A percentile compares a stretch with the other conserved stretches of the same genome.
Evolutionary conservation across 2,888 invertebrate genomes (phyloP).

Genomic region (Molorchus minor): DNA sequence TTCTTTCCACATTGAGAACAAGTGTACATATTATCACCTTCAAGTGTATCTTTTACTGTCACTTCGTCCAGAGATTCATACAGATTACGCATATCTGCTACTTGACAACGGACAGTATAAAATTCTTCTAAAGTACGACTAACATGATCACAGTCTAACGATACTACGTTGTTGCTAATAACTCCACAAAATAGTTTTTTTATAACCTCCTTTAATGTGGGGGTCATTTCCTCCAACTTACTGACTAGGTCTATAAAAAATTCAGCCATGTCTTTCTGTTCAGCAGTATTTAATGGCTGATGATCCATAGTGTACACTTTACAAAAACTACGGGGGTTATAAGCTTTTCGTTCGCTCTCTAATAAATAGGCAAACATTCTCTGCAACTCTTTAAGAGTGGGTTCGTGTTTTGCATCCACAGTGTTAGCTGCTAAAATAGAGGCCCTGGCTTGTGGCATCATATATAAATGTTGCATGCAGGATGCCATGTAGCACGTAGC

Average conservation of each 20-base stretch:
- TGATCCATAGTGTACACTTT: slow-evolving; percentile 98
- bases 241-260: slow-evolving; percentile 97
- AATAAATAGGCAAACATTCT: slow-evolving; percentile 94
- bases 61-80: slow-evolving; percentile 96
- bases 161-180: slow-evolving; percentile 94
- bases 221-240: slow-evolving; percentile 95
- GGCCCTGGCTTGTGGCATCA: slow-evolving; percentile 93
- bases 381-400: slow-evolving; percentile 87
- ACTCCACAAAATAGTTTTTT: slow-evolving; percentile 94
- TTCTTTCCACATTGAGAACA: slow-evolving; percentile 95
- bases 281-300: slow-evolving; percentile 93
- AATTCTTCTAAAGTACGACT: slow-evolving; percentile 95
- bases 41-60: slow-evolving; percentile 95
- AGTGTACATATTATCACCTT: slow-evolving; percentile 98
- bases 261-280: slow-evolving; percentile 98
- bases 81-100: slow-evolving; percentile 94
- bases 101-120: slow-evolving; percentile 95
- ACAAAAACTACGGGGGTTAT: slow-evolving; percentile 94
- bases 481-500: slow-evolving; percentile 98
- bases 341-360: slow-evolving; percentile 95
- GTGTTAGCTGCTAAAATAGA: slow-evolving; percentile 82
- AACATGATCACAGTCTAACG: slow-evolving; percentile 94
- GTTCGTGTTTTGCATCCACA: slow-evolving; percentile 78
- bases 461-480: slow-evolving; percentile 95
- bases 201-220: slow-evolving; percentile 86